Evolutionary conservation across 2,113 vertebrate species (phyloP).

Genomic region (Anhinga rufa): DNA sequence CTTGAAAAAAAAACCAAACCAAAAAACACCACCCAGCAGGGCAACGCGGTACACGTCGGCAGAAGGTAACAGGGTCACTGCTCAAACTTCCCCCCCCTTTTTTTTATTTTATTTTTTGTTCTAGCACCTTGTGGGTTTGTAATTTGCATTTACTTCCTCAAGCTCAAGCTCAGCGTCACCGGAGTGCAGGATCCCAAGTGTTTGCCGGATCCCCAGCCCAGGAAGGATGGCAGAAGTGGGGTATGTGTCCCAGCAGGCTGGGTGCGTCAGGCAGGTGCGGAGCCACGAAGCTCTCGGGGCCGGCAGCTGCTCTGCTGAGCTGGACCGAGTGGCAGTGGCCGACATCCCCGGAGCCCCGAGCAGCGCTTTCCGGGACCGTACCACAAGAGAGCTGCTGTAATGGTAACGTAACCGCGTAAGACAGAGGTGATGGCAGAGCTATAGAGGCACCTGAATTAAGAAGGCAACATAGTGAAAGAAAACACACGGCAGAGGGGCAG

Average conservation of each 20-base stretch:
- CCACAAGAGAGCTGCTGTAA: background rate
- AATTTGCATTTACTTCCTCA: background rate
- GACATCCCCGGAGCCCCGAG: background rate
- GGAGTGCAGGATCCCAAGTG: background rate
- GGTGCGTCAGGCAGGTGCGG: background rate
- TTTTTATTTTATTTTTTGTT: background rate
- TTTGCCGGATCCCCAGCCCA: background rate
- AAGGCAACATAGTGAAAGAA: background rate
- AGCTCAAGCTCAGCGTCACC: background rate
- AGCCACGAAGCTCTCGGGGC: fast-evolving
- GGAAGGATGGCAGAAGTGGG: fast-evolving
- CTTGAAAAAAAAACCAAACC: background rate
- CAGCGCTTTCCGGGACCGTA: background rate
- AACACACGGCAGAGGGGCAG: fast-evolving
- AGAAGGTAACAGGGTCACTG: background rate
- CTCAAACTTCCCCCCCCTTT: background rate
- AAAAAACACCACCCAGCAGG: background rate
- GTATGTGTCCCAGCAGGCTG: no score
- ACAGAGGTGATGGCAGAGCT: background rate
- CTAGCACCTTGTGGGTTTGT: background rate
- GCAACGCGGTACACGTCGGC: fast-evolving
- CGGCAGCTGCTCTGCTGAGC: background rate
- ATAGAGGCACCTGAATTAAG: background rate
- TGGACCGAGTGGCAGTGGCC: fast-evolving
- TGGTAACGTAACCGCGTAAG: fast-evolving